These are phyloP conservation scores for Blennius ocellaris DNA, from an alignment of 2,113 vertebrate genomes.

Conservation along the genomic window DNA sequence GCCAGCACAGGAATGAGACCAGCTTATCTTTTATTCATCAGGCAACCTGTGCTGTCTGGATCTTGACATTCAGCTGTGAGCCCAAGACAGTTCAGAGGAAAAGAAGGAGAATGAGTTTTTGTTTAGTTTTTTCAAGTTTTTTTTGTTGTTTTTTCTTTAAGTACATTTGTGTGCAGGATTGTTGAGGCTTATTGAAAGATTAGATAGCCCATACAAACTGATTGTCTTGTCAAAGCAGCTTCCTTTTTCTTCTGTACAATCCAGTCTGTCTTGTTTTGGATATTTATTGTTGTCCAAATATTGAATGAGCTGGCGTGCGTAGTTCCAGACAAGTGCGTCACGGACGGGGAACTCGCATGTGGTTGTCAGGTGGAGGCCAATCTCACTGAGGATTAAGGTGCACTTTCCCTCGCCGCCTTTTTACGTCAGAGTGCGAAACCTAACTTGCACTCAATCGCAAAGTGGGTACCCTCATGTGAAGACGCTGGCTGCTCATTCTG, in stretches of 20 bases:
- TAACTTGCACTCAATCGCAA: conserved; percentile 12
- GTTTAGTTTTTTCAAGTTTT: no score
- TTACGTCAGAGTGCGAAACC: conserved; percentile 37
- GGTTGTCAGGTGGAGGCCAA: conserved; percentile 25
- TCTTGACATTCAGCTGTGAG: conserved; percentile 48
- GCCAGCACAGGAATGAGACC: conserved; percentile 46
- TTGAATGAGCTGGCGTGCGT: no score
- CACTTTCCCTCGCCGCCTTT: not conserved
- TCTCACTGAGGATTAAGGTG: conserved; percentile 32
- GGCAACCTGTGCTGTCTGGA: conserved; percentile 48
- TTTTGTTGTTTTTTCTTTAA: not conserved
- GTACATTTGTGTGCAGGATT: not conserved
- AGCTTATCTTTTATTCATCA: conserved; percentile 67
- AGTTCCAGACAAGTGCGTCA: conserved; percentile 8
- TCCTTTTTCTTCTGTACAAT: no score
- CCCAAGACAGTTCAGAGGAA: conserved; percentile 7
- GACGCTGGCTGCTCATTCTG: conserved; percentile 25
- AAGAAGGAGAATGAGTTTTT: not conserved
- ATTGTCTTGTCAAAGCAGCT: not conserved
- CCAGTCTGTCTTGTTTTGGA: no score
- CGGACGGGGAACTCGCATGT: conserved; percentile 8
- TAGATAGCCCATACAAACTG: not conserved
- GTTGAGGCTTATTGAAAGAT: not conserved
- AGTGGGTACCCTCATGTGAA: conserved; percentile 17
- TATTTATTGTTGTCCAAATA: no score